Evolutionary conservation across 2,797 vertebrate genomes (phyloP), one percentile per base, ranked within the genome.

Genomic region (Platyrinchus mystaceus): DNA sequence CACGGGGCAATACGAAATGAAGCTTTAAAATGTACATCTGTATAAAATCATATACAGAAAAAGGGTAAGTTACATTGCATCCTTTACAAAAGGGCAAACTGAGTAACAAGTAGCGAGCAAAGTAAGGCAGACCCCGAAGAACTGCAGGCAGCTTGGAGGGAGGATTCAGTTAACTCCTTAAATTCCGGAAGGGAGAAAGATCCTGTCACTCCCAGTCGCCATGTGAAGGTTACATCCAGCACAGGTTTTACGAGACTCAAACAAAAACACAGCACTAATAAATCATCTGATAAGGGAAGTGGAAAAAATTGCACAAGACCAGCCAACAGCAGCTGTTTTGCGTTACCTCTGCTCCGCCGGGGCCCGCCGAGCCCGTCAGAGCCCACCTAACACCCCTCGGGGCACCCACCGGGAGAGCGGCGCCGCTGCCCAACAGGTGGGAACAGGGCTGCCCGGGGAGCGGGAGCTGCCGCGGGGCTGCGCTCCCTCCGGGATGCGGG

Each of bases 1-100:
- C 3, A 47, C 0, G 55, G 8, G 7, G 26, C 22, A 44, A 53
- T 8, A 34, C 0, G 4, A 83, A 93, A 67, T 0, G 15, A 75
- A 90, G 32, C 41, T 39, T 77, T n/a, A 52, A 68, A 30, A 36
- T 2, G 28, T 1, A 21, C 3, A 15, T 3, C 10, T 3, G 1
- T 16, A 44, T 20, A 56, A 89, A 76, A 37, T 14, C 3, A 0
- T 3, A 26, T 4, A 10, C 3, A 50, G 52, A 12, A 36, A 22
- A 74, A 41, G 26, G 0, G 21, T 8, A 36, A 46, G n/a, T 16
- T 59, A n/a, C 14, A 53, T 1, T 11, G 13, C 47, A 60, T 22
- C 27, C n/a, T 44, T 41, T 73, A 43, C 15, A 55, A 56, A 92
- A 49, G 47, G 27, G 32, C 1, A 19, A 91, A 60, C 34, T 0